These are phyloP conservation scores for Allobates femoralis DNA, from an alignment of 2,797 vertebrate species.

Conservation along the genomic window DNA sequence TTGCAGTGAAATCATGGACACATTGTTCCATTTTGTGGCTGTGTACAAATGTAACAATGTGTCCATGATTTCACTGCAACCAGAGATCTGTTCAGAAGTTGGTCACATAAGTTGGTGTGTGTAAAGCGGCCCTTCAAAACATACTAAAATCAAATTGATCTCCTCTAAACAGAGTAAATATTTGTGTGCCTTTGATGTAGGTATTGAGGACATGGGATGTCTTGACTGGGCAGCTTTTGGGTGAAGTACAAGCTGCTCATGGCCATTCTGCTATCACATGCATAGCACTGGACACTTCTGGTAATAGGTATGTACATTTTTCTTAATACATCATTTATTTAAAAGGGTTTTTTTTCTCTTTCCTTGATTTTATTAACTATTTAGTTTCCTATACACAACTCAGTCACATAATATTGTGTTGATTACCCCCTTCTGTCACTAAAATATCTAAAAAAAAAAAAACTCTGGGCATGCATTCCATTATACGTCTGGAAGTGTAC, in stretches of 20 bases:
- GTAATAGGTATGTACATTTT: conserved; percentile 59
- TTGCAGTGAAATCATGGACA: no score
- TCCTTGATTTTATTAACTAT: background rate
- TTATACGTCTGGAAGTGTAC: no score
- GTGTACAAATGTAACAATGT: no score
- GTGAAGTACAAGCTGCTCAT: conserved; percentile 59
- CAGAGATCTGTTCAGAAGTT: no score
- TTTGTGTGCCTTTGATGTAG: conserved; percentile 39
- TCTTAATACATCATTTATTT: no score
- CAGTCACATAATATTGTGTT: background rate
- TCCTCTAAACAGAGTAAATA: background rate
- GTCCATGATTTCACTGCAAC: no score
- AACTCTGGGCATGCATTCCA: no score
- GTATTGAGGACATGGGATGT: conserved; percentile 66
- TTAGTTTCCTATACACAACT: background rate
- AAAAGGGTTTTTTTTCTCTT: background rate
- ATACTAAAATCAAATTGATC: background rate
- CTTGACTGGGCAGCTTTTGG: conserved; percentile 61
- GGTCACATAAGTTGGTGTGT: no score
- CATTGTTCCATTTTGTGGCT: no score
- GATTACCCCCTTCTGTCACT: no score
- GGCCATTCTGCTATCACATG: conserved; percentile 62
- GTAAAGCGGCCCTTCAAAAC: no score
- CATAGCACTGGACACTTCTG: conserved; percentile 59
- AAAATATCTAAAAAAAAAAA: no score